These are phyloP conservation scores for Saturnia pavonia DNA, from an alignment of 2,888 invertebrate genomes.

Conservation along the genomic window DNA sequence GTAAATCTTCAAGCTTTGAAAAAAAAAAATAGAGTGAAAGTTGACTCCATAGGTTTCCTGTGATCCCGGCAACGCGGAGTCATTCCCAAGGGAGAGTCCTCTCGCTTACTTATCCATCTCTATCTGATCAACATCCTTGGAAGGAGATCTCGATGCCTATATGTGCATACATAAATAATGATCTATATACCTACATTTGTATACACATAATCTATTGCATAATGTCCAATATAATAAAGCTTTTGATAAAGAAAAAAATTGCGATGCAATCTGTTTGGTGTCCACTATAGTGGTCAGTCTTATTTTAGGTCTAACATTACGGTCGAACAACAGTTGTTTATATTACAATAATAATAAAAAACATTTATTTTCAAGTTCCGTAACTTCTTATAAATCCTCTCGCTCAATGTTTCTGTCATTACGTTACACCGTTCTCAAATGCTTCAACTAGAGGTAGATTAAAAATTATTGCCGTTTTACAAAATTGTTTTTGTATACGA, in stretches of 20 bases:
- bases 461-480: slow-evolving; percentile 37
- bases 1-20: background rate
- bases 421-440: slow-evolving; percentile 2
- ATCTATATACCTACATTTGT: background rate
- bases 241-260: too few species aligned
- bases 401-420: background rate
- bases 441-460: slow-evolving; percentile 14
- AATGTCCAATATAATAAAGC: background rate
- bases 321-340: too few species aligned
- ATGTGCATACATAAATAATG: slow-evolving; percentile 19
- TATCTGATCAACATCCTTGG: slow-evolving; percentile 59
- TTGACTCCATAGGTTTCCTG: slow-evolving; percentile 36
- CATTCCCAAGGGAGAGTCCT: slow-evolving; percentile 62
- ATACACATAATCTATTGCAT: too few species aligned
- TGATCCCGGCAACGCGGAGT: slow-evolving; percentile 38
- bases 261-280: too few species aligned
- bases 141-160: slow-evolving; percentile 46
- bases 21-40: background rate
- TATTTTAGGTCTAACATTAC: too few species aligned
- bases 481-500: slow-evolving; percentile 50
- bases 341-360: too few species aligned
- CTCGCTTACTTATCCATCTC: slow-evolving; percentile 71
- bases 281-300: too few species aligned
- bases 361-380: background rate
- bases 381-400: background rate